Evolutionary conservation across 2,113 vertebrate genomes (phyloP).

Genomic region (Labrus mixtus): DNA sequence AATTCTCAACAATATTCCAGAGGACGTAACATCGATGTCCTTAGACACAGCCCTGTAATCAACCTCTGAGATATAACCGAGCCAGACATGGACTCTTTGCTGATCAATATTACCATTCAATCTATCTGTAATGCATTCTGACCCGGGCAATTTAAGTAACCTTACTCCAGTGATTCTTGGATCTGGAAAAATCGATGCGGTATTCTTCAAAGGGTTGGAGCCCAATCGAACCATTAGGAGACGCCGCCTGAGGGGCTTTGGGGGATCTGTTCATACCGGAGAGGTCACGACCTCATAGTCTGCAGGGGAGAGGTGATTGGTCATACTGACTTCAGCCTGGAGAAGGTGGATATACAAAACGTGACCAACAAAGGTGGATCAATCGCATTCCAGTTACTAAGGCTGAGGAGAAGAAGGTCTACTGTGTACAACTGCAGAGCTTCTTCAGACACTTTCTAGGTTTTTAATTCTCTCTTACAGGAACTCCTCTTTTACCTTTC

Average conservation of each 20-base stretch:
- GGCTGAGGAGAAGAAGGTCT: slow-evolving; percentile 23
- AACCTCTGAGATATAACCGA: slow-evolving; percentile 11
- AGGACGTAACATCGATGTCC: slow-evolving; percentile 2
- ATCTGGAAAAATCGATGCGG: slow-evolving; percentile 47
- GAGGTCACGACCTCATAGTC: slow-evolving; percentile 45
- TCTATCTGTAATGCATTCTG: slow-evolving; percentile 57
- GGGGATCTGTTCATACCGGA: slow-evolving; percentile 30
- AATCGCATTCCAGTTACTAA: slow-evolving; percentile 33
- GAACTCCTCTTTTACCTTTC: not conserved
- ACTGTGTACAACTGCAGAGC: slow-evolving; percentile 6
- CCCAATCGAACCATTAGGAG: slow-evolving; percentile 28
- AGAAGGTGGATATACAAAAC: slow-evolving; percentile 8
- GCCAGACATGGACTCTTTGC: slow-evolving; percentile 12
- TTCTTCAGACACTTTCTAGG: not conserved
- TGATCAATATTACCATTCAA: slow-evolving; percentile 58
- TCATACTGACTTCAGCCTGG: slow-evolving; percentile 25
- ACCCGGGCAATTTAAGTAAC: slow-evolving; percentile 53
- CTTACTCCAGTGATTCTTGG: slow-evolving; percentile 51
- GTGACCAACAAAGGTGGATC: slow-evolving; percentile 23
- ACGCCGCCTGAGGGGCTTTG: slow-evolving; percentile 9
- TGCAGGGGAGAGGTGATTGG: slow-evolving; percentile 22
- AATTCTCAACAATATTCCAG: not conserved
- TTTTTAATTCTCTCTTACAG: slow-evolving; percentile 40
- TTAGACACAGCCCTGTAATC: not conserved
- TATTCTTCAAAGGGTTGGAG: slow-evolving; percentile 19